Base-by-base conservation (phyloP, 1,140 invertebrate genomes). In the Sitodiplosis mosellana region DNA sequence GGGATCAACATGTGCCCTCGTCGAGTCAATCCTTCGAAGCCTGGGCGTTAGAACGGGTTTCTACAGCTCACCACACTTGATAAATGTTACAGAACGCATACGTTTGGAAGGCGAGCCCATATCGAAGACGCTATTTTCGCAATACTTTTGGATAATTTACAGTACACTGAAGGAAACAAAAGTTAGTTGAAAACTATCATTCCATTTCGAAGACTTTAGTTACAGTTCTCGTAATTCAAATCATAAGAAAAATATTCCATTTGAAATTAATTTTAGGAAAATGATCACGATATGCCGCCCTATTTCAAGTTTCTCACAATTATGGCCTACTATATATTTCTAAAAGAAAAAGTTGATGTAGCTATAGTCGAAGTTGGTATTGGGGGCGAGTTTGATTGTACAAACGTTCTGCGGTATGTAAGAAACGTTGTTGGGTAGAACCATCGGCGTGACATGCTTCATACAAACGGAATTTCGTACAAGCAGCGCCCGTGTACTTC, bases 341-440 rank as follows among this genome's bases (percentile, higher is more conserved):
- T 91, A 0, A 66, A 78, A 46, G 82, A 92, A 59, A 76, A 88
- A 52, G 78, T 93, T 6, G 90, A 99, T 63, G 92, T 95, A 7
- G 87, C 85, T 2, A 78, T 99, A 36, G 60, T 99, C 7, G 96
- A 99, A 71, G 94, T 97, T 41, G 96, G 96, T 11, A 94, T 99
- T 53, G 96, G 96, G 1, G 96, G 96, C 1, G 77, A 86, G 61
- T 80, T 81, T 54, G 96, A 99, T 63, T 83, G 78, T 53, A 99
- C 96, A 2, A 99, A 99, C 72, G 69, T 97, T 7, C 60, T 98
- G 33, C 74, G 75, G 81, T 84, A 69, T 50, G 15, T 37, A 5
- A 8, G 19, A 15, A 33, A 7, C 10, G 14, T n/a, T 27, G 27
- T 27, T 27, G n/a, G n/a, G n/a, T n/a, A n/a, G n/a, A n/a, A n/a